Evolutionary conservation across 2,113 vertebrate species (phyloP).

Genomic region (Cynoglossus semilaevis): DNA sequence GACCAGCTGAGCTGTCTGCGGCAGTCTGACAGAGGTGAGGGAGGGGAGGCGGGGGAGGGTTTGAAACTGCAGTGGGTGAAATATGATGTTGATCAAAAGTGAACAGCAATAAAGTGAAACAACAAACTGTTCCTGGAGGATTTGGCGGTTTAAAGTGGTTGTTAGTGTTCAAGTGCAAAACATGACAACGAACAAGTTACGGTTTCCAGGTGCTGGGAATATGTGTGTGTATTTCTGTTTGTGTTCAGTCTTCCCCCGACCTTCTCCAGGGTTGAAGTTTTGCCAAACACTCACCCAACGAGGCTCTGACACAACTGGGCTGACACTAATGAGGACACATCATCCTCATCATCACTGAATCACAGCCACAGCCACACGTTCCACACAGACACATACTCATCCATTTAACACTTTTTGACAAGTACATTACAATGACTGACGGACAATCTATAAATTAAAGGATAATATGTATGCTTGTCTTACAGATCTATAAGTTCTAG

Average conservation of each 20-base stretch:
- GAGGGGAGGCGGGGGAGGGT: slow-evolving; percentile 6
- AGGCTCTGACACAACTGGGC: slow-evolving; percentile 77
- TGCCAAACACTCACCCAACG: slow-evolving; percentile 59
- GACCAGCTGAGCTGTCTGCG: slow-evolving; percentile 10
- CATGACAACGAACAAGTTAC: too few species aligned
- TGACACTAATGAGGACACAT: slow-evolving; percentile 75
- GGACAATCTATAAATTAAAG: too few species aligned
- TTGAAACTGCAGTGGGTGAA: slow-evolving; percentile 20
- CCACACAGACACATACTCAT: slow-evolving; percentile 2
- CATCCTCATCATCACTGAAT: slow-evolving; percentile 51
- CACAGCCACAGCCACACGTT: not conserved
- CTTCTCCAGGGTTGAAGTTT: slow-evolving; percentile 63
- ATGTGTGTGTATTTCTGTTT: slow-evolving; percentile 7
- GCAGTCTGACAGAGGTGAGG: slow-evolving; percentile 28
- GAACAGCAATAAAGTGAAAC: slow-evolving; percentile 10
- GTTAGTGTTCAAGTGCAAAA: not conserved
- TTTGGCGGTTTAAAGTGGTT: slow-evolving; percentile 21
- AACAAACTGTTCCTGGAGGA: slow-evolving; percentile 10
- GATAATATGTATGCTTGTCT: too few species aligned
- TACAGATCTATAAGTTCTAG: too few species aligned
- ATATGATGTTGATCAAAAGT: slow-evolving; percentile 34
- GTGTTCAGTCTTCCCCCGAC: not conserved
- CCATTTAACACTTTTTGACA: too few species aligned
- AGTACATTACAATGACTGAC: too few species aligned
- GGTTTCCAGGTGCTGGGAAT: not conserved